These are phyloP conservation scores for Watersipora subatra DNA, from an alignment of 1,140 invertebrate genomes.

Conservation along the genomic window DNA sequence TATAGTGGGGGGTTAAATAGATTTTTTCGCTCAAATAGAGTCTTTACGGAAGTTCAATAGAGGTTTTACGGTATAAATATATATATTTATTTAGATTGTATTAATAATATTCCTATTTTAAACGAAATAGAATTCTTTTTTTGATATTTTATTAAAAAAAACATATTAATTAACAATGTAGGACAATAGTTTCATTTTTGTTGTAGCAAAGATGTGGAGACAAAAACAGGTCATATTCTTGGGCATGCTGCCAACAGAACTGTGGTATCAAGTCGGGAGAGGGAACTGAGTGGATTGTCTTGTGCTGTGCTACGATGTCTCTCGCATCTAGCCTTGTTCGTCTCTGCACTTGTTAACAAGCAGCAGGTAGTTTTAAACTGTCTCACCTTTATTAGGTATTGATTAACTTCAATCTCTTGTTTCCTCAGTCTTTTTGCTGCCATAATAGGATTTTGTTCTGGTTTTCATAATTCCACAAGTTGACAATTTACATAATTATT, in stretches of 20 bases:
- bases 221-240: background rate
- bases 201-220: too few relatives aligned
- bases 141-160: too few relatives aligned
- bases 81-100: too few relatives aligned
- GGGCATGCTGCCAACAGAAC: background rate
- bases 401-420: background rate
- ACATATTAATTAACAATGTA: too few relatives aligned
- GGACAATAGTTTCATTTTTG: too few relatives aligned
- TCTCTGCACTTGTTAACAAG: background rate
- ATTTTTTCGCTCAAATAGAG: too few relatives aligned
- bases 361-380: background rate
- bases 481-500: background rate
- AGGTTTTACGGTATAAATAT: too few relatives aligned
- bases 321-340: background rate
- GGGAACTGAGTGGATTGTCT: background rate
- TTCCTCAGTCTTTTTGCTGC: background rate
- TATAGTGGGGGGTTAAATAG: too few relatives aligned
- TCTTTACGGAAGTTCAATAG: too few relatives aligned
- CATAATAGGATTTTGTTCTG: background rate
- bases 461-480: background rate
- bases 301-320: background rate
- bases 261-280: background rate
- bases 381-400: background rate
- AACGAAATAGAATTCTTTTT: too few relatives aligned
- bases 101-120: too few relatives aligned